phyloP scores from a whole-genome alignment of 2,113 vertebrate genomes.

The Chroicocephalus ridibundus region DNA sequence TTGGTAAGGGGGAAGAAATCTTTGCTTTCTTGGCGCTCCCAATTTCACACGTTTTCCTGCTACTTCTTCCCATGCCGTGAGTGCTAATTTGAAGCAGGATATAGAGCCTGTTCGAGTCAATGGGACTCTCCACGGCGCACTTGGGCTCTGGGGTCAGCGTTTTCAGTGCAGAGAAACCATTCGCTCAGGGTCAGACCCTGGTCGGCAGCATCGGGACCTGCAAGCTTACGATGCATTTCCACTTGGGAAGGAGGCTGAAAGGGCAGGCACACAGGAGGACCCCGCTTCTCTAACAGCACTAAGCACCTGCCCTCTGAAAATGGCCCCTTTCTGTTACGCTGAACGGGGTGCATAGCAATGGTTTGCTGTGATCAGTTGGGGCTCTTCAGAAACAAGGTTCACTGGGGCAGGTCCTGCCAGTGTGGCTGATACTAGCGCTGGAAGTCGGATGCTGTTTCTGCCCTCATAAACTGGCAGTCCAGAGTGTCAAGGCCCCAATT shows the following conservation, averaged over 20 bases:
- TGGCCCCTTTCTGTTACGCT: neutral
- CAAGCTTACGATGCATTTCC: rapidly evolving
- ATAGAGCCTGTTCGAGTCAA: slow-evolving; percentile 27
- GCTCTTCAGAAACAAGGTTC: neutral
- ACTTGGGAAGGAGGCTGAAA: neutral
- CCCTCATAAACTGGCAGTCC: neutral
- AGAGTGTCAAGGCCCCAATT: neutral
- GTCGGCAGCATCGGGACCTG: neutral
- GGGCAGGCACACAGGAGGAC: neutral
- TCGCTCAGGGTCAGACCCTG: neutral
- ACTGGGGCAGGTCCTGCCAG: neutral
- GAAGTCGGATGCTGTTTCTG: neutral
- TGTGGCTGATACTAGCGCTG: neutral
- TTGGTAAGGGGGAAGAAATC: slow-evolving; percentile 51
- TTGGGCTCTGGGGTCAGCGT: neutral
- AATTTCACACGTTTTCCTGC: slow-evolving; percentile 53
- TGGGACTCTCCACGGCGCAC: neutral
- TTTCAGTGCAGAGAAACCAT: neutral
- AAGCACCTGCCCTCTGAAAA: neutral
- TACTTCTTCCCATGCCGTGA: slow-evolving; percentile 27
- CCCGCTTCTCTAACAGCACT: neutral
- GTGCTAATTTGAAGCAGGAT: slow-evolving; percentile 53
- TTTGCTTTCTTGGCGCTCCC: slow-evolving; percentile 54
- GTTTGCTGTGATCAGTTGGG: neutral
- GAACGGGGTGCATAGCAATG: rapidly evolving